Evolutionary conservation across 1,140 invertebrate genomes (phyloP), one percentile per base, ranked within the genome.

Genomic region (Conus betulinus): DNA sequence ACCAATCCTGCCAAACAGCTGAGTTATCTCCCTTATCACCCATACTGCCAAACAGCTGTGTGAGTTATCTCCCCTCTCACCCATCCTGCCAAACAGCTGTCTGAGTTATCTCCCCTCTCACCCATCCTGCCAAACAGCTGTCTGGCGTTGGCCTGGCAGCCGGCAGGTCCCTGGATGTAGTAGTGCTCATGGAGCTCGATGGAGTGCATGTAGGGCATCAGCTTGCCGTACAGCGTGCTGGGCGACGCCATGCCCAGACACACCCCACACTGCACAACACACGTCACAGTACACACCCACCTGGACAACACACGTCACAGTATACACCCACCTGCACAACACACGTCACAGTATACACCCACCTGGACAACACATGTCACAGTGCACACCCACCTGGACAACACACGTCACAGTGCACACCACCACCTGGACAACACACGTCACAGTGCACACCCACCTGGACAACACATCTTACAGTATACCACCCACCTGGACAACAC

Each of bases 101-200:
- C 92, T 90, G 60, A 39, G 39, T 39, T 39, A 3, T 39, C 39
- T 39, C 39, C 39, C 27, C 25, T 53, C 79, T 87, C 27, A 94
- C 94, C 92, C 84, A 95, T 92, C 17, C 91, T 88, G 63, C 93
- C 91, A 91, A 93, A 94, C 5, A 94, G 90, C 76, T 93, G 90
- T 7, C 92, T 90, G 63, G 91, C 94, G 74, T 93, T 92, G 13
- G 90, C 90, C 76, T 91, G 89, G 89, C 93, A 94, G n/a, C 93
- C 93, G 13, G 89, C 82, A 0, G 94, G 94, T 85, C 94, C 94
- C 89, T 93, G 93, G 83, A 94, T 94, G 79, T 94, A 95, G 86
- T 93, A 94, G 82, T 95, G 94, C 84, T 95, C 94, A 91, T 94
- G 91, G 51, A 95, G 85, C 52, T 93, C 91, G 20, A 95, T 85